Base-by-base conservation (phyloP, 2,888 invertebrate genomes). In the Bhutanitis thaidina region DNA sequence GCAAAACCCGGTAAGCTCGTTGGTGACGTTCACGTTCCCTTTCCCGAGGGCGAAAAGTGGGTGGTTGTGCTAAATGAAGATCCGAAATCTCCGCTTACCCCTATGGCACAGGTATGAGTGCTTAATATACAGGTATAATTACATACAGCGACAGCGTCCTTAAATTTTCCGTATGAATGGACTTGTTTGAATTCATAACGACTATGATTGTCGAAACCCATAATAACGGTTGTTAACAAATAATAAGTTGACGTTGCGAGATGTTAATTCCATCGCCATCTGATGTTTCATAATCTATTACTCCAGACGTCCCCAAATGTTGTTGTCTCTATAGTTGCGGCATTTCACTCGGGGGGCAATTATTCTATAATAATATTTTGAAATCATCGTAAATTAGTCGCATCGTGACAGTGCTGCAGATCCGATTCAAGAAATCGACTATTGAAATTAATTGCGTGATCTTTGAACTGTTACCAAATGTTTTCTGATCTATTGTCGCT, bases 401-500 rank as follows among this genome's bases (percentile, higher is more conserved):
- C 74, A 74, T 86, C 86, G 86, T 83, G 86, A 83, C 71, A 74
- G 72, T 65, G 70, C 73, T 72, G 68, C 63, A 62, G 71, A 69
- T 74, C 72, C 66, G 74, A 71, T 74, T 69, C 69, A 71, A 71
- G 78, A 74, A 79, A 77, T 79, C 75, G 67, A 56, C 69, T 71
- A 78, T 80, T 69, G 71, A 73, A 78, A 81, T 82, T 80, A 80
- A 85, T 86, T 78, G 71, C 71, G 65, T 77, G 85, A 80, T 77
- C 86, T 84, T 65, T 85, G 86, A 83, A 73, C 83, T 65, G 57
- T 85, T 83, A 71, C 76, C 76, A 73, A 80, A 80, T 78, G 74
- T 77, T 76, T 5, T 46, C 57, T 61, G 59, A 68, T 62, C 64
- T 64, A 65, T 69, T 67, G 66, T 69, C 61, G 49, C 56, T 55